Conservation (phyloP, 2,888 invertebrate species). For the Nephrotoma flavescens region DNA sequence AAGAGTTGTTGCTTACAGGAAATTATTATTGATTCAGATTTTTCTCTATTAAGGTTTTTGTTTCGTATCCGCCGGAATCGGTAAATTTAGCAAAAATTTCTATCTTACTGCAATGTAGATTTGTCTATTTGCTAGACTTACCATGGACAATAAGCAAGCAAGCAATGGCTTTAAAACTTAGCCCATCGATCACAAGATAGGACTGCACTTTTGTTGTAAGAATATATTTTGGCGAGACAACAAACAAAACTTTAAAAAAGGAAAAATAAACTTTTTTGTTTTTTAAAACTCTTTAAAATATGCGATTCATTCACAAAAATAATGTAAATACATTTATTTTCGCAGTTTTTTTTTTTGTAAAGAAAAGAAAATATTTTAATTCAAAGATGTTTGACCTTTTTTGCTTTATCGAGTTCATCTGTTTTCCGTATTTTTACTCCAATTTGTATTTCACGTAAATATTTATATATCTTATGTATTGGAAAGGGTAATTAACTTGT, state of each 20-base stretch:
- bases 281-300: not conserved
- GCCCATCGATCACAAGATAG: not conserved
- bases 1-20: not conserved
- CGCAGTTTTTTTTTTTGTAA: not conserved
- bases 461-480: not conserved
- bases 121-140: too few species aligned
- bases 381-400: not conserved
- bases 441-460: not conserved
- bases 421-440: not conserved
- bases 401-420: not conserved
- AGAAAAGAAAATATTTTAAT: not conserved
- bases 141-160: too few species aligned
- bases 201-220: not conserved
- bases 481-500: too few species aligned
- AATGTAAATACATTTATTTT: not conserved
- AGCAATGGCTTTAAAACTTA: too few species aligned
- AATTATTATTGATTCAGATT: not conserved
- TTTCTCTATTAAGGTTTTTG: not conserved
- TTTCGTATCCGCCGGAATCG: not conserved
- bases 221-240: not conserved
- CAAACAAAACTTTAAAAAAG: not conserved
- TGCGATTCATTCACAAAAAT: not conserved
- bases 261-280: not conserved
- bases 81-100: not conserved
- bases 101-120: not conserved